These are phyloP conservation scores for Tenualosa thibaudeaui DNA, from an alignment of 2,797 vertebrate genomes.

Conservation along the genomic window DNA sequence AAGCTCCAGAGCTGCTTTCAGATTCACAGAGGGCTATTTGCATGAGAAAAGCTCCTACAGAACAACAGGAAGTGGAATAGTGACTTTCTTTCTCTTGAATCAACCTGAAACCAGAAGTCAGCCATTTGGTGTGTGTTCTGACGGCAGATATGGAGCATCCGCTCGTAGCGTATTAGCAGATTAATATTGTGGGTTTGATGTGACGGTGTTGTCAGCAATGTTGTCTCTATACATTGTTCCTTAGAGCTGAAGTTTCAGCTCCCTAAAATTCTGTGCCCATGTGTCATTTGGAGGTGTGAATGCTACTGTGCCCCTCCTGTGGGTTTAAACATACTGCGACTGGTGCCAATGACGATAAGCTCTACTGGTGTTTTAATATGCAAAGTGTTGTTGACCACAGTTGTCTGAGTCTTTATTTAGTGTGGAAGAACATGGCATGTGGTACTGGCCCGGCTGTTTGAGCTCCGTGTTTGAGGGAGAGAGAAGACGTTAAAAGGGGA, in stretches of 20 bases:
- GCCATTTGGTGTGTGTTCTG: constrained; percentile 47
- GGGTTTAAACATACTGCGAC: not conserved
- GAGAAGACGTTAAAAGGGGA: not conserved
- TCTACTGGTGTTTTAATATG: not conserved
- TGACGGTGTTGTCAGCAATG: not conserved
- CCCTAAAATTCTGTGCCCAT: not conserved
- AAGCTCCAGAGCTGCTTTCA: not conserved
- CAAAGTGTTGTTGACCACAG: not conserved
- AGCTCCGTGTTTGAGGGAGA: not conserved
- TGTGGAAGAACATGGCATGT: not conserved
- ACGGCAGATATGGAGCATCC: constrained; percentile 5
- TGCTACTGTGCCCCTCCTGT: not conserved
- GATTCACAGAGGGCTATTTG: not conserved
- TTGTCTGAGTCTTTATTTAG: not conserved
- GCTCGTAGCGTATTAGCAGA: not conserved
- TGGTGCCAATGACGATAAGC: not conserved
- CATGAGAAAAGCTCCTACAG: constrained; percentile 24
- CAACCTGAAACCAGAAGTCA: constrained; percentile 60
- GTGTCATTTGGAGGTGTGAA: not conserved
- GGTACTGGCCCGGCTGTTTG: not conserved
- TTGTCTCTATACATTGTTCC: not conserved
- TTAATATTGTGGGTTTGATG: not conserved
- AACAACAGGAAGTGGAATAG: constrained; percentile 77
- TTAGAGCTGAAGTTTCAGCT: not conserved
- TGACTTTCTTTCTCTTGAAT: constrained; percentile 55